Percentiles rank a stretch among this genome's conserved stretches.
phyloP scores from a whole-genome alignment of 2,888 invertebrate genomes.

The Tetragonisca angustula region DNA sequence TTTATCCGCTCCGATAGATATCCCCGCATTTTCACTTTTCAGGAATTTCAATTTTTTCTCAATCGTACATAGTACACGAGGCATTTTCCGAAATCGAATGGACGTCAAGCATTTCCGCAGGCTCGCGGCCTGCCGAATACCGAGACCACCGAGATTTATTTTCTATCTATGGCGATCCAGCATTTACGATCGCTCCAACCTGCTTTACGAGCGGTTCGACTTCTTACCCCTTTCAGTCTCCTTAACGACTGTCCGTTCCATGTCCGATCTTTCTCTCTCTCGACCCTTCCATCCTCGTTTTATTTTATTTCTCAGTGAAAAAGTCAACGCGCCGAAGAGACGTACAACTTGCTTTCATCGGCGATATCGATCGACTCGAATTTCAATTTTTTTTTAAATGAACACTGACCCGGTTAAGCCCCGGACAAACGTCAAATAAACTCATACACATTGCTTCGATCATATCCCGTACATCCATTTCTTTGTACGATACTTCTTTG shows the following conservation, averaged over 20 bases:
- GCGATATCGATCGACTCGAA: slow-evolving; percentile 39
- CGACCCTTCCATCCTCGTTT: background rate
- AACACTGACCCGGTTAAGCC: background rate
- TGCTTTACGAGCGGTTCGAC: slow-evolving; percentile 79
- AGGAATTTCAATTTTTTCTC: slow-evolving; percentile 76
- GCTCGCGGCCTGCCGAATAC: slow-evolving; percentile 18
- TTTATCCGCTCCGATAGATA: slow-evolving; percentile 54
- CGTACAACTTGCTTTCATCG: slow-evolving; percentile 28
- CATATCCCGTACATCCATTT: too few relatives aligned
- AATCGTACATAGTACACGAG: slow-evolving; percentile 36
- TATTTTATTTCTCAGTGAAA: slow-evolving; percentile 16
- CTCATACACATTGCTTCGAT: background rate
- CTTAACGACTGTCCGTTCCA: slow-evolving; percentile 75
- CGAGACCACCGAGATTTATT: slow-evolving; percentile 68
- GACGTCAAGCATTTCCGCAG: slow-evolving; percentile 37
- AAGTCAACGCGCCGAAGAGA: slow-evolving; percentile 14
- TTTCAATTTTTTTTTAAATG: slow-evolving; percentile 35
- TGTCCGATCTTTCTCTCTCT: slow-evolving; percentile 25
- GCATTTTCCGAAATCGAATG: slow-evolving; percentile 55
- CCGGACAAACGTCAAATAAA: background rate
- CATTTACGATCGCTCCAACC: slow-evolving; percentile 80
- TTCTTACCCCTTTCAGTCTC: slow-evolving; percentile 77
- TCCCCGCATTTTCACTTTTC: slow-evolving; percentile 65
- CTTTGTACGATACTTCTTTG: too few relatives aligned
- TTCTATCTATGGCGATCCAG: slow-evolving; percentile 70